Conservation (phyloP, 2,888 invertebrate species). For the Eupelmus urozonus region DNA sequence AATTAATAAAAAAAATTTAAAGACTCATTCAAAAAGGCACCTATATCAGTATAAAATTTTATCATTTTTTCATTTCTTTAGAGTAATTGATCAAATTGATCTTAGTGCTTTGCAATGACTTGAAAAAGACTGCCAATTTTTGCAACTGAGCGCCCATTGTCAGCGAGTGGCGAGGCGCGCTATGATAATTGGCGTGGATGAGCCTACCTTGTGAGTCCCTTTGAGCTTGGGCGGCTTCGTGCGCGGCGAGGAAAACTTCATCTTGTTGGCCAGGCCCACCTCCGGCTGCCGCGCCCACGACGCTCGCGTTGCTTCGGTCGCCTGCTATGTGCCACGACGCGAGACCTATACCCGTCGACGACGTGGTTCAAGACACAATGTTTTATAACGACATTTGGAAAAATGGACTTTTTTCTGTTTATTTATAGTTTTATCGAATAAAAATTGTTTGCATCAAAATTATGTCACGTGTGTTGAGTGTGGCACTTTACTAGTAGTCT, state of each 20-base stretch:
- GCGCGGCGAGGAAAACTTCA: slow-evolving; percentile 90
- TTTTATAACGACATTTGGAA: background rate
- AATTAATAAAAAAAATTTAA: background rate
- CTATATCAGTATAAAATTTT: slow-evolving; percentile 1
- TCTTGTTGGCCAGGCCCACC: slow-evolving; percentile 79
- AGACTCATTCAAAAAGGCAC: slow-evolving; percentile 46
- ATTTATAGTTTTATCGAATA: background rate
- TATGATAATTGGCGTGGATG: slow-evolving; percentile 76
- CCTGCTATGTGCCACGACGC: slow-evolving; percentile 91
- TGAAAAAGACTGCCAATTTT: background rate
- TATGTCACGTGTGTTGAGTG: background rate
- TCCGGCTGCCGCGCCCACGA: slow-evolving; percentile 72
- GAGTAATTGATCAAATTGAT: too few relatives aligned
- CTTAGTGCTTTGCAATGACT: too few relatives aligned
- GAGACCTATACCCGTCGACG: slow-evolving; percentile 81
- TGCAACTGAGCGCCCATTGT: slow-evolving; percentile 70
- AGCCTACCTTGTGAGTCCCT: slow-evolving; percentile 95
- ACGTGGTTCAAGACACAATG: background rate
- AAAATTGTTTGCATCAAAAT: slow-evolving; percentile 9
- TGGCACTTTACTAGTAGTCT: too few relatives aligned
- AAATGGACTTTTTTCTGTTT: background rate
- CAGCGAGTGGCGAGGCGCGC: slow-evolving; percentile 68
- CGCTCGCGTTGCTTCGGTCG: slow-evolving; percentile 83
- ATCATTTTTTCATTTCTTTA: slow-evolving; percentile 9
- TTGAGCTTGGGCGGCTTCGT: slow-evolving; percentile 87